A percentile compares a stretch with the other conserved stretches of the same genome.
These are phyloP conservation scores for Psittacula cyanocephala DNA, from an alignment of 2,113 vertebrate genomes.

Conservation along the genomic window DNA sequence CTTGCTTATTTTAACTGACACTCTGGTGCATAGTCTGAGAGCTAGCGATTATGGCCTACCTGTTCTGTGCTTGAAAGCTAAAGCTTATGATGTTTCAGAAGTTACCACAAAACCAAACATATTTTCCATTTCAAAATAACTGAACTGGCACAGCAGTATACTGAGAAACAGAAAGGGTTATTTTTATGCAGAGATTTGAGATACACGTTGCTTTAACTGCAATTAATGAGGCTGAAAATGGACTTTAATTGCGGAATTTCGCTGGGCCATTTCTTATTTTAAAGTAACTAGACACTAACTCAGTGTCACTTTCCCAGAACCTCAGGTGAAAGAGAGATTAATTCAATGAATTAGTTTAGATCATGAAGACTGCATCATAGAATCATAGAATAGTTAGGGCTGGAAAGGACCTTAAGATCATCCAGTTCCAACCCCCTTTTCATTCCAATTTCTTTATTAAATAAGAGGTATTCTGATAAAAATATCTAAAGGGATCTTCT, in stretches of 20 bases:
- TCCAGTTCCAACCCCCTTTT: neutral
- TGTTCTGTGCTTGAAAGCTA: neutral
- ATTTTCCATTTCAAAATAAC: neutral
- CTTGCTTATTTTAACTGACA: neutral
- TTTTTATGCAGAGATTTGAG: neutral
- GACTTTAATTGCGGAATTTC: neutral
- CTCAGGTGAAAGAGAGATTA: neutral
- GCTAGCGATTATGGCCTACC: neutral
- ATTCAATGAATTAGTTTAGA: neutral
- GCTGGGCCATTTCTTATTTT: neutral
- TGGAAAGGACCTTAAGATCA: neutral
- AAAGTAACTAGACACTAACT: neutral
- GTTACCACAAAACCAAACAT: neutral
- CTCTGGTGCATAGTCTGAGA: neutral
- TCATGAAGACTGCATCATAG: neutral
- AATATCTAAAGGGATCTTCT: neutral
- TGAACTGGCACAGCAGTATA: neutral
- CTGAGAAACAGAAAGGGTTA: neutral
- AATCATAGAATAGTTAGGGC: neutral
- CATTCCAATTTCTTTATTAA: neutral
- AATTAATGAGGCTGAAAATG: neutral
- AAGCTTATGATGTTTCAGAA: neutral
- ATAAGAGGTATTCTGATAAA: neutral
- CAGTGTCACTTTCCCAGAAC: neutral
- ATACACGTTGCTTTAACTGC: neutral